Evolutionary conservation across 2,113 vertebrate species (phyloP).

Genomic region (Salvator merianae): DNA sequence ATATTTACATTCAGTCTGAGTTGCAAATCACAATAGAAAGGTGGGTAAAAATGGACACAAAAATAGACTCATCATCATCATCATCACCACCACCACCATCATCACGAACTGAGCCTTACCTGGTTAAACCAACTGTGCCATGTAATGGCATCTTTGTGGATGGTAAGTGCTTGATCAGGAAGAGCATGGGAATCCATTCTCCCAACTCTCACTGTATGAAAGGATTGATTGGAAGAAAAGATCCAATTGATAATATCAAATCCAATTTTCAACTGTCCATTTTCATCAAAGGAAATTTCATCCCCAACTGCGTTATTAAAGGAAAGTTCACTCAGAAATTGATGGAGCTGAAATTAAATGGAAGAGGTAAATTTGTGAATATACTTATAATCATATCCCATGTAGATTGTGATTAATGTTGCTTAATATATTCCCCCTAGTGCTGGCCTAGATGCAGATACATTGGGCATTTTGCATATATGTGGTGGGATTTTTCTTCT

Average conservation of each 20-base stretch:
- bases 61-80: too few relatives aligned
- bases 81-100: too few relatives aligned
- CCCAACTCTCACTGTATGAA: slow-evolving; percentile 5
- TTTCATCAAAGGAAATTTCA: background rate
- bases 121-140: slow-evolving; percentile 17
- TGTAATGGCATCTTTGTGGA: background rate
- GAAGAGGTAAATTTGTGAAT: background rate
- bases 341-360: background rate
- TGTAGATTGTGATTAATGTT: too few relatives aligned
- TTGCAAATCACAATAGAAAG: too few relatives aligned
- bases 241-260: slow-evolving; percentile 2
- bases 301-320: slow-evolving; percentile 10
- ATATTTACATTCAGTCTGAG: too few relatives aligned
- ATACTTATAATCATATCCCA: too few relatives aligned
- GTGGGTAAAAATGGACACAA: too few relatives aligned
- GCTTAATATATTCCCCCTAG: too few relatives aligned
- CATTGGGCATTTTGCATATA: too few relatives aligned
- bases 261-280: background rate
- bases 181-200: background rate
- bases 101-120: too few relatives aligned
- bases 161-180: background rate
- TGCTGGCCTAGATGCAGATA: too few relatives aligned
- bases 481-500: too few relatives aligned
- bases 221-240: background rate
- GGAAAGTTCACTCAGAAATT: background rate